Base-by-base conservation (phyloP, 2,797 vertebrate genomes). In the Lindbergichthys nudifrons region DNA sequence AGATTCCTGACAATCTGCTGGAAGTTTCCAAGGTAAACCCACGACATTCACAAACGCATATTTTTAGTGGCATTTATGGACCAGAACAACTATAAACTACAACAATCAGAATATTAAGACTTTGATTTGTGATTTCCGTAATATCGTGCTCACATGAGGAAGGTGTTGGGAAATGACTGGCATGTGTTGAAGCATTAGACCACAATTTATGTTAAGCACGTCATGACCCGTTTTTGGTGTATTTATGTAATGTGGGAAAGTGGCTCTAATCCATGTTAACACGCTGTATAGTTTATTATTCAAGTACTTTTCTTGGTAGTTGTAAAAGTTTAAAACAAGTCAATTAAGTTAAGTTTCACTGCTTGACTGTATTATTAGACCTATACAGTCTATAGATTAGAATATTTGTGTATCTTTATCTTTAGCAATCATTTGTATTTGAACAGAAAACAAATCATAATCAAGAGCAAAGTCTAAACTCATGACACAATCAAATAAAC, bases 1-100 rank as follows among this genome's bases (percentile, higher is more conserved):
- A 52, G 18, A 58, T 0, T 4, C 73, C 16, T 6, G 5, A 58
- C 7, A 36, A 36, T 36, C 41, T 15, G 26, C 47, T 14, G 12
- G 26, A 45, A 76, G n/a, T 73, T 46, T 10, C 13, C 0, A 3
- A 80, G 87, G 90, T 93, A 82, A 81, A 62, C 1, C 5, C 18
- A 0, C 19, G 8, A 30, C 2, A 0, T 3, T 62, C 6, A 11
- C 13, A 16, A 3, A 4, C 0, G 0, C 0, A 13, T 56, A n/a
- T 3, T 14, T 18, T 48, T 26, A 2, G 5, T 47, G n/a, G 3
- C 3, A 0, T 12, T 3, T 64, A 0, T n/a, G 10, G 2, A 8
- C 12, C 10, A 7, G 26, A 77, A 12, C 2, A 9, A 10, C 0
- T 0, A 0, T 7, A 62, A 63, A 62, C n/a, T 32, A 0, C 58